Conservation (phyloP, 2,888 invertebrate genomes). For the Drosophila meridionalis region DNA sequence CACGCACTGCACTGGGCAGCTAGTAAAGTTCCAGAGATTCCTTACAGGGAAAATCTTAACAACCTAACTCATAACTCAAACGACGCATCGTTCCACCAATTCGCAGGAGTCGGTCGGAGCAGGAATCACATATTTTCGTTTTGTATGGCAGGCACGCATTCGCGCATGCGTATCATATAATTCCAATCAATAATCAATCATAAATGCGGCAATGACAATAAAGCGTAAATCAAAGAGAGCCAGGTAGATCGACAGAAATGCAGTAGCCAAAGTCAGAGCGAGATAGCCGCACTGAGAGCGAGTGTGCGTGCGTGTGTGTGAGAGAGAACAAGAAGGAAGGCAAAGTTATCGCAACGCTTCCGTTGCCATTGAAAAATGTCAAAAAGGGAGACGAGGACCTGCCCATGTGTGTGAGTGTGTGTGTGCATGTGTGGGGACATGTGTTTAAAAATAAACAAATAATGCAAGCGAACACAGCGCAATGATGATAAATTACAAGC, state of each 20-base stretch:
- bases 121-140: constrained; percentile 6
- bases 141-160: constrained; percentile 71
- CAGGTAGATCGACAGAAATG: constrained; percentile 33
- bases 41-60: constrained; percentile 30
- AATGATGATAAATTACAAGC: constrained; percentile 55
- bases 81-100: background rate
- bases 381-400: constrained; percentile 36
- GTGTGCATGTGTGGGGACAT: constrained; percentile 43
- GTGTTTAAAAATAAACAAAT: constrained; percentile 77
- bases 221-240: constrained; percentile 73
- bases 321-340: constrained; percentile 15
- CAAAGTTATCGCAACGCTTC: constrained; percentile 61
- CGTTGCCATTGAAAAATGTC: constrained; percentile 67
- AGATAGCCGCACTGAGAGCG: background rate
- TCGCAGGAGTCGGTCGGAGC: constrained; percentile 10
- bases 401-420: constrained; percentile 6
- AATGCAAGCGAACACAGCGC: constrained; percentile 38
- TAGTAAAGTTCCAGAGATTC: constrained; percentile 18
- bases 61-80: constrained; percentile 21
- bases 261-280: constrained; percentile 5
- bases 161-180: constrained; percentile 79
- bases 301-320: background rate
- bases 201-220: constrained; percentile 79
- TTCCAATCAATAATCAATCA: constrained; percentile 79
- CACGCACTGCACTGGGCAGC: background rate